Evolutionary conservation across 2,888 invertebrate genomes (phyloP).

Genomic region (Sipunculus nudus): DNA sequence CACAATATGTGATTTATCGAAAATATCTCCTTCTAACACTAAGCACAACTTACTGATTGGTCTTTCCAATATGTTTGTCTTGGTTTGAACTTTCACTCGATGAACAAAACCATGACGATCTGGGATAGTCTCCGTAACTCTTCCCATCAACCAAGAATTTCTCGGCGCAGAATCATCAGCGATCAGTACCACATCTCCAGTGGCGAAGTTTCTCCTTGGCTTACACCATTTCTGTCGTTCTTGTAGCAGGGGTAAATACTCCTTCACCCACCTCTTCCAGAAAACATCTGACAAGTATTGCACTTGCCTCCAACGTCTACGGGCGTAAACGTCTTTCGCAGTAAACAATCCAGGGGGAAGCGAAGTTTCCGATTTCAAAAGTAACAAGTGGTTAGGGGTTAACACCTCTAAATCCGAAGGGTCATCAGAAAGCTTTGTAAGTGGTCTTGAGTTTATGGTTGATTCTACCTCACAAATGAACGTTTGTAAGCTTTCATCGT

Average conservation of each 20-base stretch:
- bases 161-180: conserved; percentile 20
- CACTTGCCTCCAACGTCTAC: conserved; percentile 27
- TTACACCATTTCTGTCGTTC: conserved; percentile 14
- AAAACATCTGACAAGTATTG: conserved; percentile 28
- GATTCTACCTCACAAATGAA: conserved; percentile 5
- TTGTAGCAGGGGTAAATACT: conserved; percentile 20
- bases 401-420: background rate
- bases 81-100: too few relatives aligned
- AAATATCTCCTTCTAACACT: too few relatives aligned
- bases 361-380: background rate
- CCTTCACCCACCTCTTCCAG: conserved; percentile 23
- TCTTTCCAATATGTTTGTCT: too few relatives aligned
- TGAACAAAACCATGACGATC: background rate
- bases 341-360: conserved; percentile 23
- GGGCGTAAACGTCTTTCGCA: conserved; percentile 20
- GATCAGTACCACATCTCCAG: conserved; percentile 16
- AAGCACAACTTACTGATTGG: too few relatives aligned
- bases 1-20: too few relatives aligned
- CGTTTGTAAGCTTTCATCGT: background rate
- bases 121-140: background rate
- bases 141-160: conserved; percentile 21
- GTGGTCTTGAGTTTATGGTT: background rate
- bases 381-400: background rate
- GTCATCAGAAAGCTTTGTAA: background rate
- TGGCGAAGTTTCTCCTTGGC: conserved; percentile 1